Conservation (phyloP, 1,140 invertebrate species). For the Heliconius nattereri region DNA sequence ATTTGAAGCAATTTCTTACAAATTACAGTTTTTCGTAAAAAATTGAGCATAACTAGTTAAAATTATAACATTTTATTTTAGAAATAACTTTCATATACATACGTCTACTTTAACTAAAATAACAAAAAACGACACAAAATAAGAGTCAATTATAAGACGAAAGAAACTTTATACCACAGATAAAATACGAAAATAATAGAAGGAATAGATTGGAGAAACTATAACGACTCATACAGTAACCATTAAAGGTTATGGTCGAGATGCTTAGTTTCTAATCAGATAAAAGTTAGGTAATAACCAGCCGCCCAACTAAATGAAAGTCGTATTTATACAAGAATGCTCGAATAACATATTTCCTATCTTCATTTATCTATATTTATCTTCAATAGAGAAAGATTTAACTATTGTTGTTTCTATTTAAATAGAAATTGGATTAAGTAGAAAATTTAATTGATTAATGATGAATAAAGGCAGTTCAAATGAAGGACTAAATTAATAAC, state of each 20-base stretch:
- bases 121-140: background rate
- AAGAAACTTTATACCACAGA: background rate
- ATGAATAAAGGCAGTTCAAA: no score
- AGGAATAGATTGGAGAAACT: slow-evolving; percentile 14
- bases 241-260: slow-evolving; percentile 36
- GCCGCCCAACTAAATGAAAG: slow-evolving; percentile 36
- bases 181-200: background rate
- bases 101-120: background rate
- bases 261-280: slow-evolving; percentile 41
- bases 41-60: no score
- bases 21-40: no score
- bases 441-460: no score
- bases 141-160: background rate
- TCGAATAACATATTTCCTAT: slow-evolving; percentile 18
- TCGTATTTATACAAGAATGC: slow-evolving; percentile 36
- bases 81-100: background rate
- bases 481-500: no score
- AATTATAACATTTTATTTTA: background rate
- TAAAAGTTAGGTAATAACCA: slow-evolving; percentile 43
- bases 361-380: background rate
- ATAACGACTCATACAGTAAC: slow-evolving; percentile 24
- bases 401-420: background rate
- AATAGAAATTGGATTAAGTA: no score
- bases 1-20: background rate
- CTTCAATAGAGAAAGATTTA: background rate